A percentile compares a stretch with the other conserved stretches of the same genome.
Conservation (phyloP, 2,888 invertebrate species). For the Pycnomerus fuliginosus region DNA sequence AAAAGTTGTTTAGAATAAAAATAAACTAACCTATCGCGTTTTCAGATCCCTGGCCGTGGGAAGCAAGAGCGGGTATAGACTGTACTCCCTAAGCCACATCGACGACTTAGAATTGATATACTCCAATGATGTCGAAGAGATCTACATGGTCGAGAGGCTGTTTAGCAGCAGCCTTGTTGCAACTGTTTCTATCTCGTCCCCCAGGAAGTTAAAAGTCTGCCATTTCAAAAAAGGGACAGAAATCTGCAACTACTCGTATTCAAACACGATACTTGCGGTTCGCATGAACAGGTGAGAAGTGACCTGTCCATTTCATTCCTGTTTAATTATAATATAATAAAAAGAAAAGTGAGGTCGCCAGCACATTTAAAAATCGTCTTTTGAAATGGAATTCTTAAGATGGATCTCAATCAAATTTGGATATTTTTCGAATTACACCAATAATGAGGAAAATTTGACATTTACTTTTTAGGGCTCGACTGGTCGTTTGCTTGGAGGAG, state of each 20-base stretch:
- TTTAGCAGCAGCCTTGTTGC: slow-evolving; percentile 97
- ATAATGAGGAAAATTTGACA: too few species aligned
- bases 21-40: too few species aligned
- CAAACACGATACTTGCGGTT: slow-evolving; percentile 93
- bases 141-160: slow-evolving; percentile 90
- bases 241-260: slow-evolving; percentile 94
- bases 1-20: too few species aligned
- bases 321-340: too few species aligned
- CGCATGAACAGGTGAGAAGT: slow-evolving; percentile 81
- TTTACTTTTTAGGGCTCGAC: slow-evolving; percentile 54
- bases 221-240: slow-evolving; percentile 98
- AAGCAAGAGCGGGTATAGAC: slow-evolving; percentile 84
- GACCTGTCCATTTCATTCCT: too few species aligned
- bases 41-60: slow-evolving; percentile 89
- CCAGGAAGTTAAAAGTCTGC: slow-evolving; percentile 89
- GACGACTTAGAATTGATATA: slow-evolving; percentile 89
- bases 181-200: slow-evolving; percentile 87
- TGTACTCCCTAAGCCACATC: slow-evolving; percentile 80
- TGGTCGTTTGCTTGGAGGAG: slow-evolving; percentile 97
- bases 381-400: too few species aligned
- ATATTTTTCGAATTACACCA: too few species aligned
- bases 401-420: too few species aligned
- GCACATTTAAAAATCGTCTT: too few species aligned
- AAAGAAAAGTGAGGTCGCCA: too few species aligned
- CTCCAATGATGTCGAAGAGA: slow-evolving; percentile 80